These are phyloP conservation scores for Xenentodon cancila DNA, from an alignment of 2,797 vertebrate species.

Conservation along the genomic window DNA sequence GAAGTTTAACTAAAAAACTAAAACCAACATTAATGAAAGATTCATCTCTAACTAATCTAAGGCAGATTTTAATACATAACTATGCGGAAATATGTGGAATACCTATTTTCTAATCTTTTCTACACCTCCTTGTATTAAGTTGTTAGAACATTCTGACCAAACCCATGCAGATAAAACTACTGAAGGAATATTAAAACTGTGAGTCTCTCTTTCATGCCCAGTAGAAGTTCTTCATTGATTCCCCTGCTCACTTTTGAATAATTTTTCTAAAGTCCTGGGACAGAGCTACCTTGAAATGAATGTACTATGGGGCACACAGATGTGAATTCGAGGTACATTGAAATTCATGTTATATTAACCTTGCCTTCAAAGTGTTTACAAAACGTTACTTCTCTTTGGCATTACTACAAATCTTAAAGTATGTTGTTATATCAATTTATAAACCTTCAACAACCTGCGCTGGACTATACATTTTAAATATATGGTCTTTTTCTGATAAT, in stretches of 20 bases:
- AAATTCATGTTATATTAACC: conserved; percentile 47
- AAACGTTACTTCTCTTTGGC: conserved; percentile 26
- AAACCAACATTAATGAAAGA: conserved; percentile 1
- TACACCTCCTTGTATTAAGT: conserved; percentile 32
- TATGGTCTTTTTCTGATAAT: conserved; percentile 23
- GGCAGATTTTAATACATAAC: conserved; percentile 13
- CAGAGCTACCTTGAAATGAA: conserved; percentile 69
- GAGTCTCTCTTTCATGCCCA: conserved; percentile 58
- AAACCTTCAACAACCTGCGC: conserved; percentile 30
- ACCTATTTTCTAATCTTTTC: conserved; percentile 16
- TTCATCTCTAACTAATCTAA: conserved; percentile 1
- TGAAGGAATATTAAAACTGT: conserved; percentile 59
- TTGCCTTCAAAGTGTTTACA: conserved; percentile 44
- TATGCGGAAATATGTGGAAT: conserved; percentile 36
- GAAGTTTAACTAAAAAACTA: conserved; percentile 6
- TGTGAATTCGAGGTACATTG: conserved; percentile 38
- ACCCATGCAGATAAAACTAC: conserved; percentile 34
- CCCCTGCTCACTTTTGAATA: conserved; percentile 44
- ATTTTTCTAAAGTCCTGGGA: conserved; percentile 61
- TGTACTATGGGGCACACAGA: conserved; percentile 61
- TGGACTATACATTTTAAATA: conserved; percentile 19
- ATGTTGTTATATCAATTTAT: conserved; percentile 42
- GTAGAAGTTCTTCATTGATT: conserved; percentile 62
- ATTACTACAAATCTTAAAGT: conserved; percentile 36
- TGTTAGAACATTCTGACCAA: conserved; percentile 32